Conservation (phyloP, 2,113 vertebrate species). For the Calonectris borealis region DNA sequence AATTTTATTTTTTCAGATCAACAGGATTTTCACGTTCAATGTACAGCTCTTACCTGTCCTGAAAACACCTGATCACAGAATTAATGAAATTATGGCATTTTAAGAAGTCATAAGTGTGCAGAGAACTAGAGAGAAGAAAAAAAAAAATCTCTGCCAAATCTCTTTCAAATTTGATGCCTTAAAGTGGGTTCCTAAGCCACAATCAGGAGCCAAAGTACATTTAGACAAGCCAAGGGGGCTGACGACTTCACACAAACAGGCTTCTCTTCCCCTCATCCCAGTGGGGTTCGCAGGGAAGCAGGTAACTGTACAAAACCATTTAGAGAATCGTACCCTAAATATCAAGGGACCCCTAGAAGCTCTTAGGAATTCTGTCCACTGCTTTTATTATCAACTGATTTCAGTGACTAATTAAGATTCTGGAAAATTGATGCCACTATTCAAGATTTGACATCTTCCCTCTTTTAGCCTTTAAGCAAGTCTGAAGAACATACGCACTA, state of each 20-base stretch:
- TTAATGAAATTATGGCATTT: not conserved
- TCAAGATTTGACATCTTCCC: not conserved
- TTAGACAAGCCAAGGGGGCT: not conserved
- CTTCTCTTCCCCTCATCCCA: not conserved
- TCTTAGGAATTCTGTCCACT: not conserved
- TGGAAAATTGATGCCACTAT: not conserved
- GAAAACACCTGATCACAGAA: not conserved
- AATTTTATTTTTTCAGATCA: not conserved
- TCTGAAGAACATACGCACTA: not conserved
- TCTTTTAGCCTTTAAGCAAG: constrained; percentile 8
- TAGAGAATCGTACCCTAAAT: not conserved
- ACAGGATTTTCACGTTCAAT: not conserved
- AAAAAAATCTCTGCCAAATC: not conserved
- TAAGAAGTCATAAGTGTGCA: not conserved
- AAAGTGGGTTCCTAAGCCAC: not conserved
- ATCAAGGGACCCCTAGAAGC: not conserved
- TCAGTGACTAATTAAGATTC: not conserved
- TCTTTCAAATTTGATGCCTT: not conserved
- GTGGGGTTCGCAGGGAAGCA: not conserved
- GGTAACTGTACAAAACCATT: not conserved
- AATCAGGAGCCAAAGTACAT: not conserved
- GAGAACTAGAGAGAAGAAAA: not conserved
- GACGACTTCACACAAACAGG: not conserved
- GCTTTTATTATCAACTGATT: constrained; percentile 18
- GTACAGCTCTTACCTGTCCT: not conserved